Evolutionary conservation across 2,888 invertebrate genomes (phyloP), one percentile per base, ranked within the genome.

Genomic region (Caenorhabditis sinica): DNA sequence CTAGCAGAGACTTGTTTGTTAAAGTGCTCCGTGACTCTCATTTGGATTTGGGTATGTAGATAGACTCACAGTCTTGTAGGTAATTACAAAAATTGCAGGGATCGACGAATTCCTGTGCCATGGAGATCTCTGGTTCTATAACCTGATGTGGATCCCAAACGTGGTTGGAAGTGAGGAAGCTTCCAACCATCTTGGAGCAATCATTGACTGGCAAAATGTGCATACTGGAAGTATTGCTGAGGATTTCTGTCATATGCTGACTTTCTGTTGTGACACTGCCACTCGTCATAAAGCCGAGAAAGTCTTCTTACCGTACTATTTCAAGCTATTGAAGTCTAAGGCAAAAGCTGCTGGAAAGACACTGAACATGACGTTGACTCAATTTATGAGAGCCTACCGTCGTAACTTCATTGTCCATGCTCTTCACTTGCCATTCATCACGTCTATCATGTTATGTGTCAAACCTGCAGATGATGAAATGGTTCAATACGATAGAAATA

Each of bases 71-170:
- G 9, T 30, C 33, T 20, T 43, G 36, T 49, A 51, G 17, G 5
- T 13, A 9, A 20, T 20, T 2, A 20, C 20, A 45, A 1, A n/a
- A 30, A 30, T 61, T 61, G 43, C 51, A 83, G 86, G 80, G 25
- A 74, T 85, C 9, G 82, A 82, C n/a, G 86, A 87, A 51, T 86
- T 86, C 45, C 74, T 88, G 17, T 87, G 88, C 25, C 88, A 88
- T 69, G 88, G 88, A 11, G 88, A 88, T 63, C 75, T 88, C 15
- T 88, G 88, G 88, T 84, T 85, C 23, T 88, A 88, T 63, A 88
- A 88, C 36, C 65, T 88, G 13, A 71, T 88, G 81, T 88, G 88
- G 88, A 56, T 82, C 9, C 66, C 80, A 25, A 65, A 36, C 25
- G 17, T 58, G 13, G 61, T 71, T 40, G 77, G 74, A 33, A 82